Evolutionary conservation across 2,797 vertebrate species (phyloP).

Genomic region (Catostomus latipinnis): DNA sequence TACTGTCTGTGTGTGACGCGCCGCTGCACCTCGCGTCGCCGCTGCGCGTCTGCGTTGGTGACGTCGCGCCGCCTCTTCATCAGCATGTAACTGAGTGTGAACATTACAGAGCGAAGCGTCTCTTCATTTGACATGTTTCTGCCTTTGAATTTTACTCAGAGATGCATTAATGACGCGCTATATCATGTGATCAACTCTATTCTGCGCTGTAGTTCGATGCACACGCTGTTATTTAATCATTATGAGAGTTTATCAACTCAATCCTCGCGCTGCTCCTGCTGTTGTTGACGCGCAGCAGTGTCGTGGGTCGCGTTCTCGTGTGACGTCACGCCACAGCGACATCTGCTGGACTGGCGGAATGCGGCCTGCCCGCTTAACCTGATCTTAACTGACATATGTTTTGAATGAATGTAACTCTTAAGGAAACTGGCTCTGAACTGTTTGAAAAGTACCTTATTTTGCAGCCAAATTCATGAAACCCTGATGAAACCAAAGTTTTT

Average conservation of each 20-base stretch:
- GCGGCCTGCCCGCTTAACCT: too few relatives aligned
- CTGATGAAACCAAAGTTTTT: too few relatives aligned
- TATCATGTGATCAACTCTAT: neutral
- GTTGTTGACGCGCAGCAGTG: too few relatives aligned
- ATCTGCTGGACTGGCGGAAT: neutral
- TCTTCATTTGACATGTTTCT: constrained; percentile 69
- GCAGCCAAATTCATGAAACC: too few relatives aligned
- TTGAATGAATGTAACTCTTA: too few relatives aligned
- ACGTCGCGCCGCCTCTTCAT: constrained; percentile 77
- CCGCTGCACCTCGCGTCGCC: constrained; percentile 74
- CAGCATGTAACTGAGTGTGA: constrained; percentile 77
- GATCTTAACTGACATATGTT: too few relatives aligned
- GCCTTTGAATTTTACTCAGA: too few relatives aligned
- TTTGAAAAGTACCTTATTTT: too few relatives aligned
- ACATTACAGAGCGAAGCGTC: constrained; percentile 69
- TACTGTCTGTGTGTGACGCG: constrained; percentile 77
- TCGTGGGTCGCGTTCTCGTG: neutral
- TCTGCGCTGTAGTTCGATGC: neutral
- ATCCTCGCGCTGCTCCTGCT: neutral
- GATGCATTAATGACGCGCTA: too few relatives aligned
- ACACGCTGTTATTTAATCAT: neutral
- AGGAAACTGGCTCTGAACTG: too few relatives aligned
- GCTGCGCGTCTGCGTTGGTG: constrained; percentile 65
- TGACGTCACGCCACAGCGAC: neutral
- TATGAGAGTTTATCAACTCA: neutral